Conservation (phyloP, 1,140 invertebrate genomes). For the Drosophila littoralis region DNA sequence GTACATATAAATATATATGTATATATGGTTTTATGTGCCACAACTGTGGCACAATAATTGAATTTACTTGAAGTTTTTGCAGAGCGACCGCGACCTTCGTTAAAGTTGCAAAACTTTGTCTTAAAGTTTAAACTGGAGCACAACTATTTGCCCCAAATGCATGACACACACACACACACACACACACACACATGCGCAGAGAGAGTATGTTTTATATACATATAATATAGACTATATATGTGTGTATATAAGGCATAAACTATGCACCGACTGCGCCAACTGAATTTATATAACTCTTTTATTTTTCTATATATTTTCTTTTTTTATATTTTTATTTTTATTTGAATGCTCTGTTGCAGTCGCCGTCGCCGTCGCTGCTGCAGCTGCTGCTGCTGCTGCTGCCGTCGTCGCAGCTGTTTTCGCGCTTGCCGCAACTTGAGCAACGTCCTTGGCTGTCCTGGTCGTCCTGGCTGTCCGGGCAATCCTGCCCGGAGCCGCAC, state of each 20-base stretch:
- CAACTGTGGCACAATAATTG: conserved; percentile 53
- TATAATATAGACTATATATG: conserved; percentile 1
- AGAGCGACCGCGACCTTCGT: conserved; percentile 74
- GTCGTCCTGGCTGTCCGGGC: conserved; percentile 9
- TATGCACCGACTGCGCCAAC: conserved; percentile 54
- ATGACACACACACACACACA: conserved; percentile 21
- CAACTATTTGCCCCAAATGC: conserved; percentile 81
- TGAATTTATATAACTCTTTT: conserved; percentile 70
- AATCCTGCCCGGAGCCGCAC: conserved; percentile 27
- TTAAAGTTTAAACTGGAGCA: conserved; percentile 81
- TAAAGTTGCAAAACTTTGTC: conserved; percentile 78
- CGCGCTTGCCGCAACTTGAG: conserved; percentile 74
- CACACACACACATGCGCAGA: neutral
- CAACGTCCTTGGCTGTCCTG: conserved; percentile 74
- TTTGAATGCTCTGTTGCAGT: conserved; percentile 62
- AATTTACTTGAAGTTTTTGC: conserved; percentile 65
- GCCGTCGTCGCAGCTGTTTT: conserved; percentile 53
- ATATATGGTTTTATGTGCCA: conserved; percentile 8
- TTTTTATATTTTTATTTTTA: conserved; percentile 47
- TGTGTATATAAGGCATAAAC: conserved; percentile 53
- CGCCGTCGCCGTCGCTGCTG: conserved; percentile 23
- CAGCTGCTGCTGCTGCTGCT: conserved; percentile 13
- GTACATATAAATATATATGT: conserved; percentile 12
- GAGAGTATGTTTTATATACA: conserved; percentile 16
- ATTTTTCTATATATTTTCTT: conserved; percentile 2